phyloP scores from a whole-genome alignment of 2,888 invertebrate genomes.

The Liodrosophila aerea region DNA sequence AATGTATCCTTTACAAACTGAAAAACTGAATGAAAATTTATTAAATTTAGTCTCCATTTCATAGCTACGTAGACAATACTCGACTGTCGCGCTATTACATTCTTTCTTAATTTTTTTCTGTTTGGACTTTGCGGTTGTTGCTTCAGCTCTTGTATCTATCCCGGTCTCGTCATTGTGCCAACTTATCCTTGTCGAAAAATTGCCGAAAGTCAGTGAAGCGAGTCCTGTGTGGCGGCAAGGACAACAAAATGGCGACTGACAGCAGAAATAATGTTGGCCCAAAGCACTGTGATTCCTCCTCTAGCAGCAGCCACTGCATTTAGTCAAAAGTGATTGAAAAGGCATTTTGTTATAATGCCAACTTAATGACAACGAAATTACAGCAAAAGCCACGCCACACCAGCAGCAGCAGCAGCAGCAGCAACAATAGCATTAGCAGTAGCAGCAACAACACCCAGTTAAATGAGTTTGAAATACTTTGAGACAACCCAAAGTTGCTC shows the following conservation, averaged over 20 bases:
- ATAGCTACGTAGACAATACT: conserved; percentile 16
- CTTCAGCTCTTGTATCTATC: conserved; percentile 21
- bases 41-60: background rate
- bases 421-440: conserved; percentile 14
- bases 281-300: background rate
- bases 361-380: conserved; percentile 78
- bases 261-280: too few species aligned
- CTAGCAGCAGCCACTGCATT: conserved; percentile 57
- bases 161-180: conserved; percentile 54
- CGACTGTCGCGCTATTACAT: conserved; percentile 16
- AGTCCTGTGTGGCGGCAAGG: conserved; percentile 40
- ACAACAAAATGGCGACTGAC: background rate
- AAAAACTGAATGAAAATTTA: too few species aligned
- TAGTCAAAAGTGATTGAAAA: conserved; percentile 79
- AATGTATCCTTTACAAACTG: too few species aligned
- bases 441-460: conserved; percentile 30
- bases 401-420: conserved; percentile 11
- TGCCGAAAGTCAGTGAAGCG: conserved; percentile 61
- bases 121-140: conserved; percentile 56
- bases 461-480: conserved; percentile 73
- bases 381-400: conserved; percentile 57
- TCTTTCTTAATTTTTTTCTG: conserved; percentile 13
- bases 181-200: conserved; percentile 75
- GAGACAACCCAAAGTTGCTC: conserved; percentile 58
- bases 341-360: conserved; percentile 80